Evolutionary conservation across 2,113 vertebrate genomes (phyloP).

Genomic region (Podarcis cretensis): DNA sequence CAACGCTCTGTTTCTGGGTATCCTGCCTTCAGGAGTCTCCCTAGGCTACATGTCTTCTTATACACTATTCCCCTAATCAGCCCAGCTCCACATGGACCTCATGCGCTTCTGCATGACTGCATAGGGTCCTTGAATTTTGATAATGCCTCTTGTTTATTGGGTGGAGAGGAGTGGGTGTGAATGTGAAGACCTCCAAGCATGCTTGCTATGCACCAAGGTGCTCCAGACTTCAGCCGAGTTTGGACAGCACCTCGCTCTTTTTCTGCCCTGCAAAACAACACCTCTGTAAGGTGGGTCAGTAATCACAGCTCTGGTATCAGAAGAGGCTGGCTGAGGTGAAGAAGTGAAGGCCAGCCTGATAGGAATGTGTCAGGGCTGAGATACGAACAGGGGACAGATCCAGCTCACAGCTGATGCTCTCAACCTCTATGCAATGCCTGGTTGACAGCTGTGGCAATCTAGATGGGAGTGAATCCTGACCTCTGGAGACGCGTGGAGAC

Average conservation of each 20-base stretch:
- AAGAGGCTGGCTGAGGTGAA: background rate
- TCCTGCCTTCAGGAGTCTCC: too few relatives aligned
- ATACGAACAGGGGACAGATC: background rate
- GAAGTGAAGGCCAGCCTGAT: background rate
- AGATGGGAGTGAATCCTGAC: constrained; percentile 45
- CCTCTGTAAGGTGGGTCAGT: background rate
- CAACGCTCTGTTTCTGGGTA: too few relatives aligned
- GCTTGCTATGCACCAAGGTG: too few relatives aligned
- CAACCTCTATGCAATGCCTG: background rate
- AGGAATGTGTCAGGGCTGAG: background rate
- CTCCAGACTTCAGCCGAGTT: too few relatives aligned
- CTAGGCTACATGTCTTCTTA: too few relatives aligned
- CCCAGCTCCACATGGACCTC: too few relatives aligned
- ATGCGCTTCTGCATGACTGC: too few relatives aligned
- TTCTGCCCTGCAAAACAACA: background rate
- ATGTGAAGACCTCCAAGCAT: too few relatives aligned
- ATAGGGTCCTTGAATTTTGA: too few relatives aligned
- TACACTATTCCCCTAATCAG: too few relatives aligned
- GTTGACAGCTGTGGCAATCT: background rate
- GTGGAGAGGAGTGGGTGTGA: too few relatives aligned
- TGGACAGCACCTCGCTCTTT: background rate
- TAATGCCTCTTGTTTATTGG: too few relatives aligned
- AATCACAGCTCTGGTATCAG: background rate
- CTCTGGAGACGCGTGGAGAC: constrained; percentile 63
- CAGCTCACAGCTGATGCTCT: background rate